Base-by-base conservation (phyloP, 1,140 invertebrate genomes). In the Drosophila pseudoobscura region DNA sequence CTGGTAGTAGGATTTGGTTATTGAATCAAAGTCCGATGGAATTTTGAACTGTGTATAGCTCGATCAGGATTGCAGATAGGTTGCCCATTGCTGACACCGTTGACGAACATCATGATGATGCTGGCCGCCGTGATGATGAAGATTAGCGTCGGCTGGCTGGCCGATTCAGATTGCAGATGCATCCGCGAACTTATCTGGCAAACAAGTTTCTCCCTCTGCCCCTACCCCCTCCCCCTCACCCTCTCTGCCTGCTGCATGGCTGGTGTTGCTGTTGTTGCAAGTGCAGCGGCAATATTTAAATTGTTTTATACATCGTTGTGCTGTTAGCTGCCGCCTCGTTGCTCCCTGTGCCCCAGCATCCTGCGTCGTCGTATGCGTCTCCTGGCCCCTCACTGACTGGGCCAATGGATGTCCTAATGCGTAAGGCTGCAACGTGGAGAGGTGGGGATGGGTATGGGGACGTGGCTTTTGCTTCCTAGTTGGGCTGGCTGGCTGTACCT, bases 221-320 rank as follows among this genome's bases (percentile, higher is more conserved):
- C 17, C 29, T 17, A 24, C 39, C 6, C 24, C 22, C 43, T 24
- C 39, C 35, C 17, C 58, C 31, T 35, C 9, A 9, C 35, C 11
- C 35, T 35, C 9, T 11, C 24, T 20, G 17, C 26, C 39, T 51
- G 66, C 54, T 35, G 55, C 65, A 31, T 31, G 29, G 29, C 53
- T 57, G 8, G 20, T 46, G 47, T 72, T 80, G 64, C 44, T 55
- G 70, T 60, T 87, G 78, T 88, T 87, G 83, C 83, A 87, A 87
- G 84, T 87, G 84, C 84, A 87, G 72, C 75, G 68, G 79, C 84
- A 83, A 88, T 88, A 88, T 88, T 88, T 88, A 88, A 88, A 88
- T 88, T 88, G 84, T 88, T 88, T 88, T 88, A 88, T 88, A 87
- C 83, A 72, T 83, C 77, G 64, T 72, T 83, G 82, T 78, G 78